These are phyloP conservation scores for Cavia aperea DNA, from an alignment of 2,113 vertebrate species.

Conservation along the genomic window DNA sequence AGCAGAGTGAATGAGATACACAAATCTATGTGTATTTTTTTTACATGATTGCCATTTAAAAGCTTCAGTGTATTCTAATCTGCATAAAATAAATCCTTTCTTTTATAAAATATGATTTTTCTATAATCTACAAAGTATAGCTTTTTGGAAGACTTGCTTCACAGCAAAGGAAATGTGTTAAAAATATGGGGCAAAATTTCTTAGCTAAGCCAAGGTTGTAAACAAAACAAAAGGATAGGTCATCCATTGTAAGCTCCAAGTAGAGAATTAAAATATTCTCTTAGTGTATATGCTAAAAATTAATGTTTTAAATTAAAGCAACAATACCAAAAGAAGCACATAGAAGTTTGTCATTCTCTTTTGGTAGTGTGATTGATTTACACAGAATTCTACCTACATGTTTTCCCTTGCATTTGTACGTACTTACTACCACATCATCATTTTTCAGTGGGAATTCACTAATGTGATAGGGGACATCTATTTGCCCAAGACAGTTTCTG, in stretches of 20 bases:
- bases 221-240: slow-evolving; percentile 36
- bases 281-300: neutral
- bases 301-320: slow-evolving; percentile 4
- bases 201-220: slow-evolving; percentile 5
- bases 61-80: slow-evolving; percentile 10
- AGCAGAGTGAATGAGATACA: neutral
- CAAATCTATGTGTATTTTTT: neutral
- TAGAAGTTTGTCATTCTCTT: neutral
- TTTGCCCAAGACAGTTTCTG: neutral
- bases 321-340: neutral
- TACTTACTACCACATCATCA: neutral
- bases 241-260: neutral
- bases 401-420: rapidly evolving
- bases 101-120: slow-evolving; percentile 35
- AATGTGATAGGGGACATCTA: neutral
- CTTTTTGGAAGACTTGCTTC: neutral
- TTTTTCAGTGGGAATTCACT: neutral
- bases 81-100: neutral
- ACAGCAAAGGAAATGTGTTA: neutral
- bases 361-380: neutral
- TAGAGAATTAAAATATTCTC: neutral
- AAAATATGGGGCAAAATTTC: slow-evolving; percentile 35
- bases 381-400: neutral
- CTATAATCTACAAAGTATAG: neutral
- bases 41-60: neutral